These are phyloP conservation scores for Tiliqua scincoides DNA, from an alignment of 2,113 vertebrate species.

Conservation along the genomic window DNA sequence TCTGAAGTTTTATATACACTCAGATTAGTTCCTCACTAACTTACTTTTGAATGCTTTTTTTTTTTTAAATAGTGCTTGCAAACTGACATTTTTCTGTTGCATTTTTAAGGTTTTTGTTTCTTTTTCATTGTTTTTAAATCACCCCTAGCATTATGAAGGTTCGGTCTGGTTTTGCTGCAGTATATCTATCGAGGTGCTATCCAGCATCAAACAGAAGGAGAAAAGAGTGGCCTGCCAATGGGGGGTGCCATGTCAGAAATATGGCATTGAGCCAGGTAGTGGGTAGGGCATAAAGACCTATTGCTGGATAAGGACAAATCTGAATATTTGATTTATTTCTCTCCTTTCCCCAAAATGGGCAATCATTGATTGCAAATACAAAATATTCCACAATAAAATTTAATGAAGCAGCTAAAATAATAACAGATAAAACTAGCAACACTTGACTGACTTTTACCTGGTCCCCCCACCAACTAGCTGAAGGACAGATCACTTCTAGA, in stretches of 20 bases:
- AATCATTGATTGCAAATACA: neutral
- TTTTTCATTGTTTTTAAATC: neutral
- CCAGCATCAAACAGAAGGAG: neutral
- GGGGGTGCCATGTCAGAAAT: neutral
- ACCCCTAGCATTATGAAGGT: neutral
- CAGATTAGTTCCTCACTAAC: constrained; percentile 9
- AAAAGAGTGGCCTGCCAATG: neutral
- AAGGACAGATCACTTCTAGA: neutral
- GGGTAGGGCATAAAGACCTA: neutral
- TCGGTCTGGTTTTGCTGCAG: neutral
- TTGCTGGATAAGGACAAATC: neutral
- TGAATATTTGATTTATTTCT: neutral
- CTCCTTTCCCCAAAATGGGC: neutral
- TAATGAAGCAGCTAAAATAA: neutral
- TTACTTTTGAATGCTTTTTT: neutral
- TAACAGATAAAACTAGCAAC: neutral
- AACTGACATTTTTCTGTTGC: neutral
- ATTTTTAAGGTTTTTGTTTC: neutral
- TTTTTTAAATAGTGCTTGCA: neutral
- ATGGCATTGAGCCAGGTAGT: neutral
- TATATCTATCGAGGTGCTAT: neutral
- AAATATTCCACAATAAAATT: neutral
- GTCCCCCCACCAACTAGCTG: neutral
- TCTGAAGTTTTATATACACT: neutral
- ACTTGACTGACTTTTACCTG: neutral